phyloP scores from a whole-genome alignment of 2,113 vertebrate genomes.

The Gavia stellata region DNA sequence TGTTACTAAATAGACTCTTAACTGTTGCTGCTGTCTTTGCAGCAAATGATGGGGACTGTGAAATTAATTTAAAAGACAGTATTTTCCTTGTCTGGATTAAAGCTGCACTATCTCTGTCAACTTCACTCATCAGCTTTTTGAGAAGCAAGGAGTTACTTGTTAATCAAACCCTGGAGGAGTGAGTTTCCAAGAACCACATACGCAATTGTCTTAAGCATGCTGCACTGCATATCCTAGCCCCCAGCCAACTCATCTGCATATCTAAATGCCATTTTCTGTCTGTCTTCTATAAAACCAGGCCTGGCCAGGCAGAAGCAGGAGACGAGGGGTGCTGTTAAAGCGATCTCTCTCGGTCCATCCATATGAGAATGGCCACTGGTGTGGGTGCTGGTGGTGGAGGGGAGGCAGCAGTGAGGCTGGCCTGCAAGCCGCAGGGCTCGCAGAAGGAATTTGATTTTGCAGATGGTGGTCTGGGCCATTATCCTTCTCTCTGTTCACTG shows the following conservation, averaged over 20 bases:
- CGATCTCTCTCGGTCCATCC: neutral
- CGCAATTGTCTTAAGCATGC: neutral
- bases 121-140: neutral
- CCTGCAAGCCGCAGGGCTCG: rapidly evolving
- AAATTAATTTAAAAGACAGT: neutral
- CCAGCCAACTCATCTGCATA: neutral
- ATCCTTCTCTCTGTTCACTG: neutral
- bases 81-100: neutral
- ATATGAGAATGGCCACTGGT: rapidly evolving
- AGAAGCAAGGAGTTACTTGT: neutral
- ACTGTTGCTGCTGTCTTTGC: neutral
- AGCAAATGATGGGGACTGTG: neutral
- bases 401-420: neutral
- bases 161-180: neutral
- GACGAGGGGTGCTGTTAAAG: neutral
- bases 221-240: neutral
- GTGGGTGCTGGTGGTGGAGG: neutral
- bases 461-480: neutral
- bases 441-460: neutral
- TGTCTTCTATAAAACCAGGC: neutral
- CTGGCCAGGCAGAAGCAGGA: neutral
- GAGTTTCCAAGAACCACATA: neutral
- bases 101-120: neutral
- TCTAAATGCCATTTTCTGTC: neutral
- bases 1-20: neutral